Conservation (phyloP, 1,140 invertebrate genomes). For the Idris sp. region DNA sequence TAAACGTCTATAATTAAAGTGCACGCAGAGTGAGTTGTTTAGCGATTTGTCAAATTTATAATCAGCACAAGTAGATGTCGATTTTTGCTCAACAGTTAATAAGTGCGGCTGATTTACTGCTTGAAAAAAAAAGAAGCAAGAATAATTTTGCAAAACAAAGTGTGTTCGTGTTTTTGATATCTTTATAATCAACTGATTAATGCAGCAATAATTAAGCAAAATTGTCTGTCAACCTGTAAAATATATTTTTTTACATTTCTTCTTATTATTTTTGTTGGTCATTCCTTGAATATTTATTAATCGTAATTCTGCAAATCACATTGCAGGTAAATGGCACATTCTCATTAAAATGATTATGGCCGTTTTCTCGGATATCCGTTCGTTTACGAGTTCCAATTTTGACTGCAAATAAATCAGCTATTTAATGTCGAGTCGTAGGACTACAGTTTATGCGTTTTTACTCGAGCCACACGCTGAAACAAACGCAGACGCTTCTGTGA, state of each 20-base stretch:
- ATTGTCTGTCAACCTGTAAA: no score
- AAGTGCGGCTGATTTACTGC: slow-evolving; percentile 22
- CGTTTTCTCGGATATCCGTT: slow-evolving; percentile 23
- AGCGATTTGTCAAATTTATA: slow-evolving; percentile 43
- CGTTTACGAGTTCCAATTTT: slow-evolving; percentile 51
- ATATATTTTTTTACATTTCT: no score
- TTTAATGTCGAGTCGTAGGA: slow-evolving; percentile 37
- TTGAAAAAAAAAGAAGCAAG: no score
- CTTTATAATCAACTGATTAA: slow-evolving; percentile 35
- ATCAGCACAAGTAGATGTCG: slow-evolving; percentile 24
- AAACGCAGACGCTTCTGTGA: slow-evolving; percentile 39
- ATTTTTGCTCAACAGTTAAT: no score
- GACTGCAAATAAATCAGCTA: slow-evolving; percentile 46
- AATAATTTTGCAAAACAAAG: slow-evolving; percentile 20
- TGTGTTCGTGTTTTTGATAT: slow-evolving; percentile 29
- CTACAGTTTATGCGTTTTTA: slow-evolving; percentile 46
- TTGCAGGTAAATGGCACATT: no score
- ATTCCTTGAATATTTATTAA: no score
- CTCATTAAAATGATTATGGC: no score
- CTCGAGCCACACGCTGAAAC: slow-evolving; percentile 31
- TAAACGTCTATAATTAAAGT: slow-evolving; percentile 34
- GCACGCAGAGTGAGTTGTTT: slow-evolving; percentile 18
- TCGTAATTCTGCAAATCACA: no score
- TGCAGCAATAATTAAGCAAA: slow-evolving; percentile 10
- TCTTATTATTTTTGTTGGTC: no score